Evolutionary conservation across 1,140 invertebrate genomes (phyloP).

Genomic region (Drosophila biarmipes): DNA sequence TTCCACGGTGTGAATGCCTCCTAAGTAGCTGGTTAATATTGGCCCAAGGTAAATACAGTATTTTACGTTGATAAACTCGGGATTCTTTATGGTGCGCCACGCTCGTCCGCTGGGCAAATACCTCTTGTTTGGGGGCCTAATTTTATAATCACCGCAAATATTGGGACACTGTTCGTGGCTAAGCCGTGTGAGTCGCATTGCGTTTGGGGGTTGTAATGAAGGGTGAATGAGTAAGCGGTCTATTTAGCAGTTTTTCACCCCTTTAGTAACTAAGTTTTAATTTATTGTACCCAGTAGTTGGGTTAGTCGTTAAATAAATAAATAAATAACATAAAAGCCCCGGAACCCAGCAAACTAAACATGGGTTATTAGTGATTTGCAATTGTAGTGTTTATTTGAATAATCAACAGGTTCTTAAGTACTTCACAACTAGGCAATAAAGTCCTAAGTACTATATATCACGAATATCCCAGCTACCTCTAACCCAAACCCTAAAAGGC

Average conservation of each 20-base stretch:
- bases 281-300: not conserved
- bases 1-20: conserved; percentile 31
- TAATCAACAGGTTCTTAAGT: conserved; percentile 5
- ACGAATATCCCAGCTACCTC: conserved; percentile 9
- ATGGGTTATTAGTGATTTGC: not conserved
- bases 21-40: conserved; percentile 36
- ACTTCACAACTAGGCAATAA: conserved; percentile 4
- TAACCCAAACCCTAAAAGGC: conserved; percentile 4
- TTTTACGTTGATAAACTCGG: conserved; percentile 48
- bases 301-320: not conserved
- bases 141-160: conserved; percentile 55
- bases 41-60: conserved; percentile 30
- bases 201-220: conserved; percentile 23
- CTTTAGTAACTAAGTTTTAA: not conserved
- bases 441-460: conserved; percentile 8
- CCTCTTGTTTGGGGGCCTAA: conserved; percentile 38
- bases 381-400: not conserved
- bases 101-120: conserved; percentile 51
- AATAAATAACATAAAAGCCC: no score
- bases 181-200: conserved; percentile 33
- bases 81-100: conserved; percentile 35
- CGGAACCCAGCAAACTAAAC: no score
- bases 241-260: conserved; percentile 8
- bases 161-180: conserved; percentile 32
- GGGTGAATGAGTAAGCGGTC: conserved; percentile 36